phyloP scores from a whole-genome alignment of 1,140 invertebrate genomes.

The Platyura marginata region DNA sequence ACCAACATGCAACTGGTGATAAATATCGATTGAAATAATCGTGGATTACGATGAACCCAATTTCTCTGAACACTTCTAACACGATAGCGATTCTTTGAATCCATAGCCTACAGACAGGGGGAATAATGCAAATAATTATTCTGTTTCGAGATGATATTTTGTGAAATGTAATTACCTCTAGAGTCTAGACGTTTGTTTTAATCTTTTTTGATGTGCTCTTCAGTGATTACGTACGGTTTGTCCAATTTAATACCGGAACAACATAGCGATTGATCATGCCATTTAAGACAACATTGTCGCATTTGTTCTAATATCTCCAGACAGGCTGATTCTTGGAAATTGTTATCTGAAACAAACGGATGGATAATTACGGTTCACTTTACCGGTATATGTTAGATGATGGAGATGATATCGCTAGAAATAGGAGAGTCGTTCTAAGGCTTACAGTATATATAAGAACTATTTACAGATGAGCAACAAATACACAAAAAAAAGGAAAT shows the following conservation, averaged over 20 bases:
- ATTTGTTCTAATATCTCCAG: slow-evolving; percentile 37
- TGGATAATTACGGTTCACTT: slow-evolving; percentile 2
- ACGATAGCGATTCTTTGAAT: not conserved
- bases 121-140: too few species aligned
- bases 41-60: slow-evolving; percentile 32
- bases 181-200: too few species aligned
- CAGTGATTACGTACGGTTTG: slow-evolving; percentile 14
- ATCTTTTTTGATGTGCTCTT: not conserved
- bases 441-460: not conserved
- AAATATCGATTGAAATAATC: slow-evolving; percentile 27
- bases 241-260: slow-evolving; percentile 39
- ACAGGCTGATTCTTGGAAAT: slow-evolving; percentile 44
- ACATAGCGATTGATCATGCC: slow-evolving; percentile 33
- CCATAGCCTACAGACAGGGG: too few species aligned
- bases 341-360: slow-evolving; percentile 33
- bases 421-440: not conserved
- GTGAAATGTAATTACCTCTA: too few species aligned
- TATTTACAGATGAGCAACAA: not conserved
- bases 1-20: slow-evolving; percentile 27
- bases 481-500: not conserved
- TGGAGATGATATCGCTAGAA: not conserved
- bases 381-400: slow-evolving; percentile 1
- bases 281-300: slow-evolving; percentile 41
- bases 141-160: too few species aligned
- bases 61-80: slow-evolving; percentile 7